Evolutionary conservation across 1,140 invertebrate species (phyloP).

Genomic region (Drosophila ercepeae): DNA sequence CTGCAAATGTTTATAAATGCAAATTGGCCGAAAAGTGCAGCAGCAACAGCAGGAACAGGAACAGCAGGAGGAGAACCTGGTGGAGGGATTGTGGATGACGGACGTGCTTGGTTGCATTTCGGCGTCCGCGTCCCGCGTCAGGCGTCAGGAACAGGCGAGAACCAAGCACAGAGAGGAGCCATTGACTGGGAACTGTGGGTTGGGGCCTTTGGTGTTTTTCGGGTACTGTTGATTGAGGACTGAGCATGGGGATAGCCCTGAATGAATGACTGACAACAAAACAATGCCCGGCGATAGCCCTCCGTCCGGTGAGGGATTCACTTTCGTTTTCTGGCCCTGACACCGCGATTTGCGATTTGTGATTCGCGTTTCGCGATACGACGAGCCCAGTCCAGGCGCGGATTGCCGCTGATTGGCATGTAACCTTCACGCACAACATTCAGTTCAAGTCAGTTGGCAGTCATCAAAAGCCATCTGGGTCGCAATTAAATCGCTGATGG

Average conservation of each 20-base stretch:
- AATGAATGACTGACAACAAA: slow-evolving; percentile 51
- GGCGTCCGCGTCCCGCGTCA: too few relatives aligned
- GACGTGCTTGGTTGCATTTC: slow-evolving; percentile 52
- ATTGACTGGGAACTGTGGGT: background rate
- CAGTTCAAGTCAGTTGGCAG: slow-evolving; percentile 36
- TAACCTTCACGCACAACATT: slow-evolving; percentile 55
- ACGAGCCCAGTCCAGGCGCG: too few relatives aligned
- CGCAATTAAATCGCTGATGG: slow-evolving; percentile 6
- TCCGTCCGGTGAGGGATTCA: slow-evolving; percentile 12
- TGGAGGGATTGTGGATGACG: slow-evolving; percentile 33
- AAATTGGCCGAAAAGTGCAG: slow-evolving; percentile 79
- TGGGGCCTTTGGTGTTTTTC: background rate
- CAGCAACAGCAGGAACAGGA: slow-evolving; percentile 33
- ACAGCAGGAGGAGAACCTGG: background rate
- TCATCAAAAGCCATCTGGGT: slow-evolving; percentile 9
- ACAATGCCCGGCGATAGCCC: slow-evolving; percentile 33
- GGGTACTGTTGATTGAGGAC: slow-evolving; percentile 14
- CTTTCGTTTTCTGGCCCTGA: slow-evolving; percentile 47
- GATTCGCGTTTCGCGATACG: slow-evolving; percentile 13
- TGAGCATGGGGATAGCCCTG: slow-evolving; percentile 20
- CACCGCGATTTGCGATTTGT: slow-evolving; percentile 17
- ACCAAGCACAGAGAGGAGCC: background rate
- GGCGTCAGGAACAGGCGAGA: slow-evolving; percentile 34
- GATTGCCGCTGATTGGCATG: slow-evolving; percentile 29
- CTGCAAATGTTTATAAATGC: slow-evolving; percentile 78